These are phyloP conservation scores for Anguilla anguilla DNA, from an alignment of 2,797 vertebrate genomes.

Conservation along the genomic window DNA sequence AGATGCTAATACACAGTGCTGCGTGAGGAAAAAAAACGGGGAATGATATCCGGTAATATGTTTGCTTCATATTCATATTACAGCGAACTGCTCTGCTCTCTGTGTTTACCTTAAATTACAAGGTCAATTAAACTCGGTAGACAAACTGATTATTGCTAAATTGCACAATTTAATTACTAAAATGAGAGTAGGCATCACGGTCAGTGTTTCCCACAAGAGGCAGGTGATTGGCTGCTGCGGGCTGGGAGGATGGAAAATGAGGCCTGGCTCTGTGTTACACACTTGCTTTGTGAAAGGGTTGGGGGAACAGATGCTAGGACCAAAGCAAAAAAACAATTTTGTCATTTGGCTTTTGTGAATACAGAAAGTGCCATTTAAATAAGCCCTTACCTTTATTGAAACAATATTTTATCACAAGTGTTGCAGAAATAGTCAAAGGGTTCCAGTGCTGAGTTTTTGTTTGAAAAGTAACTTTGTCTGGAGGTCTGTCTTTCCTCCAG, in stretches of 20 bases:
- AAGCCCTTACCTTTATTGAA: not conserved
- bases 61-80: slow-evolving; percentile 30
- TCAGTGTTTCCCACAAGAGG: slow-evolving; percentile 12
- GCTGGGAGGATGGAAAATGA: slow-evolving; percentile 38
- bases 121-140: slow-evolving; percentile 34
- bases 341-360: not conserved
- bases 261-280: slow-evolving; percentile 12
- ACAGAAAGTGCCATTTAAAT: not conserved
- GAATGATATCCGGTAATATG: slow-evolving; percentile 21
- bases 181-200: slow-evolving; percentile 7
- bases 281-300: not conserved
- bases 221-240: slow-evolving; percentile 11
- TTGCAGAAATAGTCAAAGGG: not conserved
- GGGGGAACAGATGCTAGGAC: not conserved
- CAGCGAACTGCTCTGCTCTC: slow-evolving; percentile 14
- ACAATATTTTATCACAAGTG: not conserved
- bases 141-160: slow-evolving; percentile 36
- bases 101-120: slow-evolving; percentile 34
- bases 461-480: not conserved
- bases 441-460: not conserved
- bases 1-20: not conserved
- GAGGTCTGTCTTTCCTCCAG: not conserved
- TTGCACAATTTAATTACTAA: slow-evolving; percentile 33
- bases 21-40: not conserved
- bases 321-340: not conserved